Evolutionary conservation across 2,113 vertebrate species (phyloP).

Genomic region (Cricetomys ansorgei): DNA sequence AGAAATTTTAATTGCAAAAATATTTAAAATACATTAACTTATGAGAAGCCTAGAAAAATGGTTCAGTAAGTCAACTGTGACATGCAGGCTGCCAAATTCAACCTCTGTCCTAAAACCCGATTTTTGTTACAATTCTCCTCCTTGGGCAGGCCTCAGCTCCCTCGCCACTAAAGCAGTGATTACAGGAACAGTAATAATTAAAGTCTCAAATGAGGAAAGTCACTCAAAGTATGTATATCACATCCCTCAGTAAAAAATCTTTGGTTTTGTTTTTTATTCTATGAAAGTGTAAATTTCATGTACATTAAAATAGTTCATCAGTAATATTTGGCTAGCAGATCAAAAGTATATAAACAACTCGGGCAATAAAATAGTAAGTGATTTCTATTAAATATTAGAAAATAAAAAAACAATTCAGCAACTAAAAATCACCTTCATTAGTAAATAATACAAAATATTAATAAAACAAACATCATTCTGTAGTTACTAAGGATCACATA

Average conservation of each 20-base stretch:
- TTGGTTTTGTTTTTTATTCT: not conserved
- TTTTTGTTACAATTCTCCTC: not conserved
- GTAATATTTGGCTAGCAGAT: not conserved
- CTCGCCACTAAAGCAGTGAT: not conserved
- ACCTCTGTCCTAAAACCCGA: not conserved
- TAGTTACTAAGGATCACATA: not conserved
- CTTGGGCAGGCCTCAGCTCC: not conserved
- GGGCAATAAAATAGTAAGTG: conserved; percentile 12
- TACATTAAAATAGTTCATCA: conserved; percentile 2
- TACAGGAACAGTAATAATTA: not conserved
- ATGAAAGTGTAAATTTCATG: conserved; percentile 1
- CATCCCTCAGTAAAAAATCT: not conserved
- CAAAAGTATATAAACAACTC: conserved; percentile 9
- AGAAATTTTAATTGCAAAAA: conserved; percentile 19
- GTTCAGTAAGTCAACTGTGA: not conserved
- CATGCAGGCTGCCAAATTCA: not conserved
- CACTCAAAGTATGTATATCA: not conserved
- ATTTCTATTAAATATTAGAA: conserved; percentile 6
- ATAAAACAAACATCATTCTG: not conserved
- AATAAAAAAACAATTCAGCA: conserved; percentile 14
- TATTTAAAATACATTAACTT: not conserved
- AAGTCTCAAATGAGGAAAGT: not conserved
- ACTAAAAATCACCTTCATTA: not conserved
- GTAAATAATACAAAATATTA: conserved; percentile 8
- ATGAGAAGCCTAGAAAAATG: not conserved